phyloP scores from a whole-genome alignment of 2,113 vertebrate genomes.

The Hyla sarda region DNA sequence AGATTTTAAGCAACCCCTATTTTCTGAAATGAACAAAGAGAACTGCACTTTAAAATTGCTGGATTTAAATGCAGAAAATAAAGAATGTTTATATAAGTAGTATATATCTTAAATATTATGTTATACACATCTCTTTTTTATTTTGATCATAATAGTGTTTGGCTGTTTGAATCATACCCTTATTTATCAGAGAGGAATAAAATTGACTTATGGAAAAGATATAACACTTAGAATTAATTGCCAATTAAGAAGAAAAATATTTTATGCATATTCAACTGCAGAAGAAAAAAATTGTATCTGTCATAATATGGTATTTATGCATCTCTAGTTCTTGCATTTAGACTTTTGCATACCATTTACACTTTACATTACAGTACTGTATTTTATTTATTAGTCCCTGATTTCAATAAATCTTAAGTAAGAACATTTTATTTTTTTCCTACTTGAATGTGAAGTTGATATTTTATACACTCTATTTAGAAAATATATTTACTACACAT shows the following conservation, averaged over 20 bases:
- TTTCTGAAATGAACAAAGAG: too few species aligned
- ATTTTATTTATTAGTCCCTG: slow-evolving; percentile 81
- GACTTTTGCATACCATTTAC: slow-evolving; percentile 85
- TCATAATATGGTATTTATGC: slow-evolving; percentile 83
- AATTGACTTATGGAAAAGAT: slow-evolving; percentile 77
- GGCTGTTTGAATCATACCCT: slow-evolving; percentile 82
- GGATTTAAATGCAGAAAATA: background rate
- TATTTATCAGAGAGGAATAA: slow-evolving; percentile 83
- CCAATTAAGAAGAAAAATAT: slow-evolving; percentile 88
- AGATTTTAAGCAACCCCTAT: too few species aligned
- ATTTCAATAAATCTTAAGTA: slow-evolving; percentile 65
- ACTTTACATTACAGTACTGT: slow-evolving; percentile 81
- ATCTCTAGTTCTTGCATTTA: slow-evolving; percentile 82
- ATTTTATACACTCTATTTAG: background rate
- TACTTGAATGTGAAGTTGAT: background rate
- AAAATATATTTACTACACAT: background rate
- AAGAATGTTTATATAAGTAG: background rate
- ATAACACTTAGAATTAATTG: slow-evolving; percentile 85
- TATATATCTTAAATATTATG: background rate
- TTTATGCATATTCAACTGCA: slow-evolving; percentile 84
- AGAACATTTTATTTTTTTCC: background rate
- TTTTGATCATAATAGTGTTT: slow-evolving; percentile 82
- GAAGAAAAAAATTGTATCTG: slow-evolving; percentile 77
- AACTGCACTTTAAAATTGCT: too few species aligned
- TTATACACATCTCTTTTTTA: slow-evolving; percentile 76